Conservation (phyloP, 1,140 invertebrate genomes). For the Hyles euphorbiae region DNA sequence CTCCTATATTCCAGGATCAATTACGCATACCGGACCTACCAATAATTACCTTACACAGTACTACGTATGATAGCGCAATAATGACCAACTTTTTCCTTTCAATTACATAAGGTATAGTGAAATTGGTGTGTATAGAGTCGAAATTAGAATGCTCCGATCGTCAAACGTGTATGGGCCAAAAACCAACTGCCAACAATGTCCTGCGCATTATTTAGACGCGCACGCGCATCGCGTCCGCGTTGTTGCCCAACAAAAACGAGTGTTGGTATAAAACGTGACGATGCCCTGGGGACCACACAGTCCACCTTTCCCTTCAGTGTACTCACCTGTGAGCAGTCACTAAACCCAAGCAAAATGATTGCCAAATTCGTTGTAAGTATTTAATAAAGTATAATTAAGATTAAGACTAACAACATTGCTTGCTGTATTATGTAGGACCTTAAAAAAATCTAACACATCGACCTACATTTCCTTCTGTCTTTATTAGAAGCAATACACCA, state of each 20-base stretch:
- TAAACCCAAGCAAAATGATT: slow-evolving; percentile 73
- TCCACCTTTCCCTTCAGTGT: slow-evolving; percentile 44
- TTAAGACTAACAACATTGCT: too few species aligned
- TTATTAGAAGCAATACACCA: too few species aligned
- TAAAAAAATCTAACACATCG: too few species aligned
- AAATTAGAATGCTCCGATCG: slow-evolving; percentile 64
- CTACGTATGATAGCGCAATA: not conserved
- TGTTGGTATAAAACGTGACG: slow-evolving; percentile 60
- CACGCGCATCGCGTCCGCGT: slow-evolving; percentile 35
- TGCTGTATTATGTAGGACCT: too few species aligned
- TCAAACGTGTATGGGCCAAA: slow-evolving; percentile 56
- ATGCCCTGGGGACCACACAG: slow-evolving; percentile 50
- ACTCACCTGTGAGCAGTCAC: slow-evolving; percentile 63
- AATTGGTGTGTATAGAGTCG: slow-evolving; percentile 52
- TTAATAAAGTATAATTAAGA: not conserved
- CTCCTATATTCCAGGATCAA: too few species aligned
- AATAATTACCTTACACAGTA: not conserved
- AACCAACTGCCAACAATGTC: slow-evolving; percentile 49
- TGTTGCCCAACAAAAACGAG: slow-evolving; percentile 56
- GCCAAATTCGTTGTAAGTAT: slow-evolving; percentile 77
- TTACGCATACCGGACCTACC: not conserved
- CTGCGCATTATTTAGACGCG: slow-evolving; percentile 44
- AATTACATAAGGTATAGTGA: slow-evolving; percentile 63
- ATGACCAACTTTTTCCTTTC: slow-evolving; percentile 33
- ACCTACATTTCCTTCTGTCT: too few species aligned